Base-by-base conservation (phyloP, 2,113 vertebrate species). In the Otus sunia region DNA sequence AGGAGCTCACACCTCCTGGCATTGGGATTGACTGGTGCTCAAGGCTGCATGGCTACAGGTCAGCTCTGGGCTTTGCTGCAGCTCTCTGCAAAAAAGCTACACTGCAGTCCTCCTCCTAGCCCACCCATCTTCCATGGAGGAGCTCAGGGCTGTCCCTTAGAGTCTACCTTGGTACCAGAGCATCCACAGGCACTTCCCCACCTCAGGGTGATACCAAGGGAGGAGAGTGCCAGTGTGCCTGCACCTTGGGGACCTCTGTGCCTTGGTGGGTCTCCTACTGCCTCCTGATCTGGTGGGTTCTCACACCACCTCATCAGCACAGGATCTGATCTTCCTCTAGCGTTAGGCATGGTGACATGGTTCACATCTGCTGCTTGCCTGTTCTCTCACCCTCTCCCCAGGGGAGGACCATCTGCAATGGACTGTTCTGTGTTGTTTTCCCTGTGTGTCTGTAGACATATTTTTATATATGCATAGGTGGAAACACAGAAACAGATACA, bases 331-430 rank as follows among this genome's bases (percentile, higher is more conserved):
- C 43, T 39, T 78, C 21, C 43, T 34, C 43, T 5, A 7, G 80
- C 0, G 0, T 36, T 5, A 27, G 63, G 50, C 2, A 2, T 2
- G 5, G 80, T 25, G 64, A 62, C 32, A 20, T 20, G n/a, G 34
- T 12, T 73, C 50, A 50, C 77, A 92, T 82, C 90, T 92, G 87
- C 66, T 21, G 2, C 53, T 56, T 69, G 69, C 79, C 93, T 95
- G 36, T 53, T 76, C 66, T 69, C 69, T 92, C 6, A 0, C 71
- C 37, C 47, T 63, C 87, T 91, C 64, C 73, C 77, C 0, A 1
- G 39, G 69, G 93, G 25, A 93, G 39, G 36, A 69, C 15, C 0
- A 0, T 41, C 73, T 92, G 90, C 71, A 85, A 36, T 82, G 90
- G 71, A 73, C 90, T 91, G 39, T 58, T 92, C n/a, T 81, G 56